Percentiles rank a stretch among this genome's conserved stretches.
phyloP scores from a whole-genome alignment of 2,888 invertebrate species.

The Busseola fusca region DNA sequence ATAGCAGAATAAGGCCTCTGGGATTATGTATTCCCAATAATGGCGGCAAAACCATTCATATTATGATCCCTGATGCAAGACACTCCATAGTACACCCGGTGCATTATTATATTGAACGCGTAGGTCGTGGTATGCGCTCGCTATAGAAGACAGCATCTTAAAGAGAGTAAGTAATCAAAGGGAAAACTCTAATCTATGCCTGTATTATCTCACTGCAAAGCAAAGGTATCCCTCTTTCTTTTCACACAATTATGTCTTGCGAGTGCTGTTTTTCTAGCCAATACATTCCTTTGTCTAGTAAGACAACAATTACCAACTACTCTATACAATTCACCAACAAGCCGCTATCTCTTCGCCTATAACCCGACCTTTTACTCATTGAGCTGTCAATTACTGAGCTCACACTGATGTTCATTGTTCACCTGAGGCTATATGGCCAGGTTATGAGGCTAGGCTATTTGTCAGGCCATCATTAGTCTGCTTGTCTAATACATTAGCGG shows the following conservation, averaged over 20 bases:
- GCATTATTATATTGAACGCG: too few relatives aligned
- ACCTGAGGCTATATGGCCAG: conserved; percentile 13
- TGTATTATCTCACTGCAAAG: too few relatives aligned
- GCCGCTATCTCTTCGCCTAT: conserved; percentile 23
- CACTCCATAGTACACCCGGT: too few relatives aligned
- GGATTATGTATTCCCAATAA: too few relatives aligned
- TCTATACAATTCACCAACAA: not conserved
- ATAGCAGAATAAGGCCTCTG: too few relatives aligned
- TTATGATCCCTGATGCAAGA: too few relatives aligned
- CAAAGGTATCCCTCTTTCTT: too few relatives aligned
- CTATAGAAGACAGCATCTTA: not conserved
- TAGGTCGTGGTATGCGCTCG: too few relatives aligned
- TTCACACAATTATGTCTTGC: too few relatives aligned
- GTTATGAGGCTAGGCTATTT: conserved; percentile 22
- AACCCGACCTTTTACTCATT: conserved; percentile 39
- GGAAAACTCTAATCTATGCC: too few relatives aligned
- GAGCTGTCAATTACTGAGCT: conserved; percentile 50
- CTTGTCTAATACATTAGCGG: conserved; percentile 37
- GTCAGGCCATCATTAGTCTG: conserved; percentile 33
- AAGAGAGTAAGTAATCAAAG: not conserved
- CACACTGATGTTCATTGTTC: conserved; percentile 29
- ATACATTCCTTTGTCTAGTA: not conserved
- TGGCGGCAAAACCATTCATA: too few relatives aligned
- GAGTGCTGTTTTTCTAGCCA: not conserved
- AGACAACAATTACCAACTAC: too few relatives aligned